Evolutionary conservation across 2,113 vertebrate species (phyloP), one percentile per base, ranked within the genome.

Genomic region (Larimichthys crocea): DNA sequence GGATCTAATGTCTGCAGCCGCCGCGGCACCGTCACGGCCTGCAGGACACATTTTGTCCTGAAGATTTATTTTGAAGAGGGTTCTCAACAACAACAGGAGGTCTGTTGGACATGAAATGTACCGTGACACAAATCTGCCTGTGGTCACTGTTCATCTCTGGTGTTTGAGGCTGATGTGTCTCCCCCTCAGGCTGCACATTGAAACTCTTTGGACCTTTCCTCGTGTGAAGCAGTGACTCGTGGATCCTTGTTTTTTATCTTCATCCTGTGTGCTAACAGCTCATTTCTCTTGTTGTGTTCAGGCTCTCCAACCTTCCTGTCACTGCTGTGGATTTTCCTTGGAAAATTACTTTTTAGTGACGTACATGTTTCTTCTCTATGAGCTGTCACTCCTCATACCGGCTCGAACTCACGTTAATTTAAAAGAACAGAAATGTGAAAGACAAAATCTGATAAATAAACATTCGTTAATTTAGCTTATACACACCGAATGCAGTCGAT

Each of bases 101-200:
- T 66, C 60, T 55, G n/a, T 35, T n/a, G 46, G 50, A 42, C 35
- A 61, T 61, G 35, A 69, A 64, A 68, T 76, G 24, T 59, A 77
- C n/a, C 12, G 20, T 44, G 61, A 64, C 73, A 65, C 24, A 24
- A 72, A 44, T 69, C 42, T 64, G 68, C 77, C 74, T 61, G 46
- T 74, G 57, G 69, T 74, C 56, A 10, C 40, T 26, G 62, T 57
- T 64, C 78, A 65, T 53, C 53, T 62, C 52, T 29, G 26, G 4
- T 14, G 59, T 12, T 6, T 22, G 31, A 55, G 57, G 73, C 72
- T 31, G 66, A 79, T 75, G 71, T 26, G 1, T 35, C 5, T 29
- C 3, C 24, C 46, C 72, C 44, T 56, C 66, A 19, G 61, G 66
- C 74, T 73, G 72, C 29, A 12, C 60, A 12, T 7, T 4, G 31